Base-by-base conservation (phyloP, 2,113 vertebrate species). In the Platichthys flesus region DNA sequence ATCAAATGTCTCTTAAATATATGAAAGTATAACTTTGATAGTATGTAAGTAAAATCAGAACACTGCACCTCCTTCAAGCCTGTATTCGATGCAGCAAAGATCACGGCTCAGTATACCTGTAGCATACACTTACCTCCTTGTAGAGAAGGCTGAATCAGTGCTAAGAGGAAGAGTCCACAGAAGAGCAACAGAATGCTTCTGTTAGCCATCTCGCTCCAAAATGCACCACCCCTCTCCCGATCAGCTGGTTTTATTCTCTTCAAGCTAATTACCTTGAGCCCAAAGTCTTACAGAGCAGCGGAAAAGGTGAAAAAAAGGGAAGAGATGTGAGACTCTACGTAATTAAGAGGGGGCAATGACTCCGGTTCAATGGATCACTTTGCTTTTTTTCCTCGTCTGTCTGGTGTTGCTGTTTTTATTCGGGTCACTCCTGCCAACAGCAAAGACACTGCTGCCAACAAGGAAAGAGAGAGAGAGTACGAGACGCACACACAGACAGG, bases 161-260 rank as follows among this genome's bases (percentile, higher is more conserved):
- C 86, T 69, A 95, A 79, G 79, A 97, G 90, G 93, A 97, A 92
- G 93, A 90, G 94, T 94, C 95, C 95, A 58, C 91, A 95, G 76
- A 96, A 90, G 89, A 95, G 94, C 92, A 91, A 89, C 87, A 92
- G 91, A 85, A 94, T 92, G 92, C 93, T 94, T 95, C 94, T 94
- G 95, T 90, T 91, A 94, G 96, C 96, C 96, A 97, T 98, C 96
- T 96, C 95, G 93, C 94, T 94, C 88, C 95, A 94, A 93, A 98
- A 96, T 97, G 95, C 95, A 95, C 94, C 89, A 88, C 93, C 90
- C 90, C 82, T 94, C 93, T 93, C 91, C 89, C 89, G 78, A 94
- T 93, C 94, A 86, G 94, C 93, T 93, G 94, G 94, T 97, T 98
- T 99, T 98, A 98, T 97, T 95, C 97, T 94, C 94, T 93, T 85